Conservation (phyloP, 2,888 invertebrate genomes). For the Nephrotoma flavescens region DNA sequence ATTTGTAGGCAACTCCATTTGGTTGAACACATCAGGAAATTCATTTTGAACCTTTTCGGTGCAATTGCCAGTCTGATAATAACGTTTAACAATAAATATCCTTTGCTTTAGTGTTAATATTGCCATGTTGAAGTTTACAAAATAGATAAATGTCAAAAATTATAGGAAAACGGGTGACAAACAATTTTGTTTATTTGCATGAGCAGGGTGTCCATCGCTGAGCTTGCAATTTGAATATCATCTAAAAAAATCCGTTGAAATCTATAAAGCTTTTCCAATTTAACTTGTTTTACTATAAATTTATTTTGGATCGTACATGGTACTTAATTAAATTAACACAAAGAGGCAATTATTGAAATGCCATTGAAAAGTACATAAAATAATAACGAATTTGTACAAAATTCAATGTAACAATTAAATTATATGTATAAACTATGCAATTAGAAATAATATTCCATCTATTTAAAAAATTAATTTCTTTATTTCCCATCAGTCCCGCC, state of each 20-base stretch:
- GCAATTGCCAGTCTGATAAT: not conserved
- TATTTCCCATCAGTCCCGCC: constrained; percentile 3
- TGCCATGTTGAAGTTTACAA: not conserved
- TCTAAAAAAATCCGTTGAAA: not conserved
- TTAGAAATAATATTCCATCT: not conserved
- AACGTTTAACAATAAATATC: not conserved
- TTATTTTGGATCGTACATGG: not conserved
- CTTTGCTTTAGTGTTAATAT: not conserved
- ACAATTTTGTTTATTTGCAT: not conserved
- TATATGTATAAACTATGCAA: not conserved
- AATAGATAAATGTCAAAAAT: not conserved
- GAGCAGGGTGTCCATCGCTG: not conserved
- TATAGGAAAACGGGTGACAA: not conserved
- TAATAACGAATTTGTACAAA: not conserved
- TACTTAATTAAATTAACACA: not conserved
- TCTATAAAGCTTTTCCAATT: not conserved
- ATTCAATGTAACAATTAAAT: not conserved
- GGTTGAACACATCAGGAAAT: not conserved
- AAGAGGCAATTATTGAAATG: not conserved
- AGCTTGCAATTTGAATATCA: not conserved
- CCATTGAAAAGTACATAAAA: not conserved
- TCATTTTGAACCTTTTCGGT: not conserved
- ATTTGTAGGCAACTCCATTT: not conserved
- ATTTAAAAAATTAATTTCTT: not conserved
- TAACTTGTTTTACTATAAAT: not conserved